A percentile compares a stretch with the other conserved stretches of the same genome.
phyloP scores from a whole-genome alignment of 2,797 vertebrate species.

The Danio albolineatus region DNA sequence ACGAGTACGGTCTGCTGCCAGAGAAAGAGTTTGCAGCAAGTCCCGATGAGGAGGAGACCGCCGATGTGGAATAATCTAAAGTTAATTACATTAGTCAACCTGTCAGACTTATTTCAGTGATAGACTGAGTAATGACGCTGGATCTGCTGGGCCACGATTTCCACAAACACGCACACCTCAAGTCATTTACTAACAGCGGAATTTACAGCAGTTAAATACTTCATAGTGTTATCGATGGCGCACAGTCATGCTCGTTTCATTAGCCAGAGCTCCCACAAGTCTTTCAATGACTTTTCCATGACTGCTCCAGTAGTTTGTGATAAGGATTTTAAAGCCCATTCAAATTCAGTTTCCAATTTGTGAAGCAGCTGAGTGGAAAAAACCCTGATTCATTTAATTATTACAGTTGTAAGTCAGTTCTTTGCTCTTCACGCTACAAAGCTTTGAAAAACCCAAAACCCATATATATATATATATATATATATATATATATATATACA shows the following conservation, averaged over 20 bases:
- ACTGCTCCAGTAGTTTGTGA: background rate
- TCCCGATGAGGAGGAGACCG: conserved; percentile 76
- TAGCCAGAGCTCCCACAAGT: background rate
- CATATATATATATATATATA: no score
- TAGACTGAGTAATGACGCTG: conserved; percentile 1
- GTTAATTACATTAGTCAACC: background rate
- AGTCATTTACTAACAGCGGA: background rate
- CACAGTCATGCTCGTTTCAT: background rate
- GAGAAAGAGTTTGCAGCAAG: conserved; percentile 83
- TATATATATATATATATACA: no score
- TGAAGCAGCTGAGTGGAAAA: background rate
- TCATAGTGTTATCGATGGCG: conserved; percentile 1
- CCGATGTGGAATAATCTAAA: conserved; percentile 70
- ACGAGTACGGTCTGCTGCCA: conserved; percentile 93
- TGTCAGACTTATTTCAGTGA: conserved; percentile 7
- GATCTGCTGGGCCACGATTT: background rate
- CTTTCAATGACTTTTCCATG: background rate
- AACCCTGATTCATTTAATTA: no score
- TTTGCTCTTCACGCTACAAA: no score
- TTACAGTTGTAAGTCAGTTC: no score
- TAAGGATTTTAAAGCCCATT: background rate
- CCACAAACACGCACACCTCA: background rate
- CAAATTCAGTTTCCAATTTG: background rate
- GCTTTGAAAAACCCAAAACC: no score
- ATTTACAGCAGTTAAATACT: background rate